A percentile compares a stretch with the other conserved stretches of the same genome.
phyloP scores from a whole-genome alignment of 1,140 invertebrate genomes.

The Drosophila lowei region DNA sequence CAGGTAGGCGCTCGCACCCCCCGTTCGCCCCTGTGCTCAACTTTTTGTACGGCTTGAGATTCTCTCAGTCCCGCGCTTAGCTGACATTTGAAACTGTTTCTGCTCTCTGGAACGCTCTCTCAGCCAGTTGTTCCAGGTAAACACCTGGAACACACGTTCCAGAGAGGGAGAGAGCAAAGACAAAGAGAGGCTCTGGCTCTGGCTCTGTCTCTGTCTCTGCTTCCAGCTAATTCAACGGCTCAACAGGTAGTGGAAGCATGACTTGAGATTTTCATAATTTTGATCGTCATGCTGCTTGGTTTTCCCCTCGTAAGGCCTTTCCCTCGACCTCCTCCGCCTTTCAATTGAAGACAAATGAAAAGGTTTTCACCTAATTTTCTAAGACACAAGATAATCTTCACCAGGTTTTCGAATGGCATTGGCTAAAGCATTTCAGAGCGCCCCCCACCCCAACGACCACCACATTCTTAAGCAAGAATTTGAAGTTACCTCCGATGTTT shows the following conservation, averaged over 20 bases:
- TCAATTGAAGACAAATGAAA: conserved; percentile 9
- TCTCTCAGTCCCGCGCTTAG: conserved; percentile 9
- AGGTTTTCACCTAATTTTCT: conserved; percentile 29
- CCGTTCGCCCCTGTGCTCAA: conserved; percentile 11
- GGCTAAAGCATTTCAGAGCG: conserved; percentile 34
- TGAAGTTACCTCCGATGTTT: conserved; percentile 56
- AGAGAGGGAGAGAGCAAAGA: not conserved
- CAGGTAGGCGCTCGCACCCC: not conserved
- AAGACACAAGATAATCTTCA: conserved; percentile 4
- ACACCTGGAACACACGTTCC: conserved; percentile 6
- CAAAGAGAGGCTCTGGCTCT: conserved; percentile 7
- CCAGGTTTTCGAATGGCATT: conserved; percentile 45
- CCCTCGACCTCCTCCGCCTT: not conserved
- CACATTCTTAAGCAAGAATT: conserved; percentile 73
- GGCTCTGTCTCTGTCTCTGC: not conserved
- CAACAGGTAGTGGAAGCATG: conserved; percentile 31
- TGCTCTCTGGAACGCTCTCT: conserved; percentile 8
- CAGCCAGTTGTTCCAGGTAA: conserved; percentile 28
- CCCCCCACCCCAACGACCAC: conserved; percentile 38
- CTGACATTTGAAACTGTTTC: conserved; percentile 48
- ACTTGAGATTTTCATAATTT: conserved; percentile 20
- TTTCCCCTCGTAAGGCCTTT: not conserved
- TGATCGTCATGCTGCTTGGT: conserved; percentile 16
- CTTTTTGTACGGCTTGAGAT: not conserved
- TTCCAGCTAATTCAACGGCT: conserved; percentile 4